Evolutionary conservation across 2,113 vertebrate species (phyloP), one percentile per base, ranked within the genome.

Genomic region (Rostratula benghalensis): DNA sequence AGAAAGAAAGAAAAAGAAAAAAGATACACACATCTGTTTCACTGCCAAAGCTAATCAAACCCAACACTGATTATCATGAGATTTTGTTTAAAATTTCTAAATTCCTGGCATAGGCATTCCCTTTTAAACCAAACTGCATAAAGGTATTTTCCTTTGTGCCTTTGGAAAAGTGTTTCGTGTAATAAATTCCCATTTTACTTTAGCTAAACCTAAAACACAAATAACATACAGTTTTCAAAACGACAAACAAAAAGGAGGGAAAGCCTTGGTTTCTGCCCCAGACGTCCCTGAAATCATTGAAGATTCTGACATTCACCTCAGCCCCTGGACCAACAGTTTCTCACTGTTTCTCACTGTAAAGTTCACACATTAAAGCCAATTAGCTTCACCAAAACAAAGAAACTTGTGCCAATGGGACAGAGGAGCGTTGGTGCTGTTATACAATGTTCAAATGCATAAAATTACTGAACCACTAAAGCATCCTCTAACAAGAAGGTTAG

Each of bases 131-230:
- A 67, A 35, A 45, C 3, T 39, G 11, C 7, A 39, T 17, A n/a
- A 48, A 61, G 8, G 4, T 5, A 0, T 51, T 43, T 94, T 74
- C 3, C 6, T 68, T 45, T 35, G 3, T 43, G 13, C 3, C 3
- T 67, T 67, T 64, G 7, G 17, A 71, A 83, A 63, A 70, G 30
- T 17, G 0, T 22, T 68, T 46, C 5, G 35, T 11, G 6, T 21
- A 48, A 57, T 5, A 37, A 61, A 90, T 67, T 18, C 45, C 8
- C 4, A 53, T 67, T 57, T 78, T 85, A 17, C 2, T 75, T 79
- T 50, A 39, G 18, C 9, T 33, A 43, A 70, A 31, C 6, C 1
- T n/a, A 51, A 83, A 80, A 33, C 27, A 23, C 2, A 69, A 51
- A 61, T 37, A 78, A 33, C 11, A 25, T 6, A 53, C 0, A 28